phyloP scores from a whole-genome alignment of 2,888 invertebrate species.

The Dasysyrphus tricinctus region DNA sequence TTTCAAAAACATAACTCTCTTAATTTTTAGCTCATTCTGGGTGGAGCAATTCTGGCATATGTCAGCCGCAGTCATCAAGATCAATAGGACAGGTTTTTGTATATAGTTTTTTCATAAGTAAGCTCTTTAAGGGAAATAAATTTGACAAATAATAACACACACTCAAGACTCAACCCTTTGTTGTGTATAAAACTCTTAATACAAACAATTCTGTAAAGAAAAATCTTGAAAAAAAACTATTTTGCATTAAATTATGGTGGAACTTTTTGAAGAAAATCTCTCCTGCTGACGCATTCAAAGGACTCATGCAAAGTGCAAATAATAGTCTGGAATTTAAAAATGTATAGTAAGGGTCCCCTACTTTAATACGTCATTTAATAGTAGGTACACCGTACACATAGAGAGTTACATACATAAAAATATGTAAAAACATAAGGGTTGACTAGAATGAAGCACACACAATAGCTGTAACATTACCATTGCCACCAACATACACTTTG shows the following conservation, averaged over 20 bases:
- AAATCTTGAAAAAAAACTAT: conserved; percentile 54
- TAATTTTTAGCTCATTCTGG: conserved; percentile 41
- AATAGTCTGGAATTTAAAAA: neutral
- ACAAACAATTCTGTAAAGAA: conserved; percentile 55
- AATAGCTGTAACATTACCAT: conserved; percentile 40
- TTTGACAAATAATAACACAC: conserved; percentile 36
- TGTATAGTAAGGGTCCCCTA: conserved; percentile 8
- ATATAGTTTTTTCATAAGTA: neutral
- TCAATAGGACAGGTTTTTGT: conserved; percentile 65
- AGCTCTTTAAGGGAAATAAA: conserved; percentile 19
- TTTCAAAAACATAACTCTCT: conserved; percentile 21
- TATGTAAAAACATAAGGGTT: conserved; percentile 42
- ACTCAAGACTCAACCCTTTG: conserved; percentile 43
- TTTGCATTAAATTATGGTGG: conserved; percentile 75
- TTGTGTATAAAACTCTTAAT: conserved; percentile 50
- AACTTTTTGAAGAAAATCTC: conserved; percentile 58
- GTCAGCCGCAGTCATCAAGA: conserved; percentile 66
- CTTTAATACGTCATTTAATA: neutral
- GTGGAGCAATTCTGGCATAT: conserved; percentile 72
- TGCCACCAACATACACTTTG: conserved; percentile 45
- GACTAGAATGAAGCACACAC: conserved; percentile 42
- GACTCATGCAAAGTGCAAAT: conserved; percentile 38
- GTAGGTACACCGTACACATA: neutral
- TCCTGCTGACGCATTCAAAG: conserved; percentile 61
- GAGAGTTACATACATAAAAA: neutral